Percentiles rank a stretch among this genome's conserved stretches.
phyloP scores from a whole-genome alignment of 1,140 invertebrate genomes.

The Kradibia gibbosae region DNA sequence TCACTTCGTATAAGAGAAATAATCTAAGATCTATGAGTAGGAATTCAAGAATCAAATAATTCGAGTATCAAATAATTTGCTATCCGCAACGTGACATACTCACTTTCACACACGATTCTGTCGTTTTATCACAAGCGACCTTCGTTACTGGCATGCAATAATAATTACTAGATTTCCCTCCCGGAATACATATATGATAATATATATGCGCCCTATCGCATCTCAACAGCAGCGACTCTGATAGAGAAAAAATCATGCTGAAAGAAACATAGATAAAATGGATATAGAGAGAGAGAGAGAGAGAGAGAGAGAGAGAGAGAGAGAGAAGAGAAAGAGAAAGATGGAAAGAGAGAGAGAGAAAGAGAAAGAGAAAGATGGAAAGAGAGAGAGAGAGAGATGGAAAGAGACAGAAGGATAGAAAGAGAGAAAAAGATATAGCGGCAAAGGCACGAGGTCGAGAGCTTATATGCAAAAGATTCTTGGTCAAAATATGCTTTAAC shows the following conservation, averaged over 20 bases:
- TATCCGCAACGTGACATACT: neutral
- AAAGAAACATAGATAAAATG: neutral
- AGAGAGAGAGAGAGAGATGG: neutral
- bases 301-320: neutral
- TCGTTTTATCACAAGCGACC: neutral
- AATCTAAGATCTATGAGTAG: no score
- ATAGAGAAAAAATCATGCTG: constrained; percentile 8
- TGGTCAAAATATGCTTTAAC: constrained; percentile 35
- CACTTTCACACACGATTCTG: neutral
- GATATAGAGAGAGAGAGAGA: neutral
- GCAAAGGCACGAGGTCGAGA: neutral
- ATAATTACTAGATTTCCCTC: constrained; percentile 8
- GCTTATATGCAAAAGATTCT: constrained; percentile 27
- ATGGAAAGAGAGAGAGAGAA: neutral
- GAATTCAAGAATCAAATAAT: neutral
- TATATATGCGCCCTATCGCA: constrained; percentile 1
- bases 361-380: neutral
- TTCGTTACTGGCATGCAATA: neutral
- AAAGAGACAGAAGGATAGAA: neutral
- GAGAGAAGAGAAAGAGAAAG: neutral
- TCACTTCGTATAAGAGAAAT: no score
- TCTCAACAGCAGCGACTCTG: neutral
- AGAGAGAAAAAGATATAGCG: neutral
- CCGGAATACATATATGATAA: neutral
- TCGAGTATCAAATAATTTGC: neutral